These are phyloP conservation scores for Kryphioiulus occultus DNA, from an alignment of 2,888 invertebrate species.

Conservation along the genomic window DNA sequence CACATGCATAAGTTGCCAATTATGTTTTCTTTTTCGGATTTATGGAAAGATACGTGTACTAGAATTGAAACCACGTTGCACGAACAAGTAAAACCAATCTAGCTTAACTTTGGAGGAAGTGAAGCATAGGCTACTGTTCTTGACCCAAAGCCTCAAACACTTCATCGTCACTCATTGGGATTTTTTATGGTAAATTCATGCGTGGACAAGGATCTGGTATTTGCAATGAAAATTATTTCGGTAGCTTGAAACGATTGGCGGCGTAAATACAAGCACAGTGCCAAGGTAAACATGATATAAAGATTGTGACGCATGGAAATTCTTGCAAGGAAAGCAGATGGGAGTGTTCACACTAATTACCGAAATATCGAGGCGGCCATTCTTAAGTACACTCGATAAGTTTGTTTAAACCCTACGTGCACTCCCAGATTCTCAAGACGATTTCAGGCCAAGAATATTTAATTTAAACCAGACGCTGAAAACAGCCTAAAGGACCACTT, in stretches of 20 bases:
- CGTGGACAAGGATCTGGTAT: background rate
- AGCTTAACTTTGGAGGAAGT: background rate
- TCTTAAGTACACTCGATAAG: too few relatives aligned
- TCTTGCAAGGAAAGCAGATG: background rate
- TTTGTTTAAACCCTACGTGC: too few relatives aligned
- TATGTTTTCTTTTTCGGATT: too few relatives aligned
- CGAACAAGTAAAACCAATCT: background rate
- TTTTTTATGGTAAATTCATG: background rate
- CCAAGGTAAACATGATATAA: slow-evolving; percentile 1
- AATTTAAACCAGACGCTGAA: too few relatives aligned
- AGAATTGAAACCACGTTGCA: background rate
- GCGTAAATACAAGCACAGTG: background rate
- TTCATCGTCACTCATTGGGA: background rate
- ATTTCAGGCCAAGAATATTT: too few relatives aligned
- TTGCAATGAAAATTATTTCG: background rate
- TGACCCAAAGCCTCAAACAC: background rate
- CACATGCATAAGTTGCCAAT: too few relatives aligned
- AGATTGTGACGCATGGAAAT: background rate
- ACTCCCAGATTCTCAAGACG: too few relatives aligned
- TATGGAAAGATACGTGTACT: too few relatives aligned
- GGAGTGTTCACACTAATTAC: background rate
- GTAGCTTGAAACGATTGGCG: background rate
- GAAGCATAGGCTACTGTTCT: background rate
- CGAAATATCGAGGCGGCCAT: background rate
- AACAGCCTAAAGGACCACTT: too few relatives aligned